Percentiles rank a stretch among this genome's conserved stretches.
These are phyloP conservation scores for Eurystomus gularis DNA, from an alignment of 2,113 vertebrate genomes.

Conservation along the genomic window DNA sequence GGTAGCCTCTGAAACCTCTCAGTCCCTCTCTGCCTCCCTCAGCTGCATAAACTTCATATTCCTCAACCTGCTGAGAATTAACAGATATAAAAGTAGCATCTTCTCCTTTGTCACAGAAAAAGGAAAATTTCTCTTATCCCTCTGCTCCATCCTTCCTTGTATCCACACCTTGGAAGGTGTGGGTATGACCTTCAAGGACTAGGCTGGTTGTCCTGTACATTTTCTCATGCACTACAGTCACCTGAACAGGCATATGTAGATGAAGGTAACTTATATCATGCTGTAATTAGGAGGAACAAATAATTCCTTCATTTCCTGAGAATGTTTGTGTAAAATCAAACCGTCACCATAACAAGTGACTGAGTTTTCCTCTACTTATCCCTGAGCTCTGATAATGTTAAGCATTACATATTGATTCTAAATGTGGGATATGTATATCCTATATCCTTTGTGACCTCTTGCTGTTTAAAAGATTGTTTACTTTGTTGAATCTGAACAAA, in stretches of 20 bases:
- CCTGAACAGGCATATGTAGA: background rate
- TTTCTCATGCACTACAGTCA: background rate
- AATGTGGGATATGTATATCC: background rate
- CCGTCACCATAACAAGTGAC: background rate
- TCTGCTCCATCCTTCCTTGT: background rate
- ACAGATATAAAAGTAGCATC: background rate
- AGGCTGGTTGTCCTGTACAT: background rate
- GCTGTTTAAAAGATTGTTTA: background rate
- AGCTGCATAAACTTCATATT: background rate
- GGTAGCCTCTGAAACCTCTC: background rate
- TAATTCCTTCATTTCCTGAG: background rate
- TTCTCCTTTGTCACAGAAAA: background rate
- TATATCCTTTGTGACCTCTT: background rate
- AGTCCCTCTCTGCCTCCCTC: background rate
- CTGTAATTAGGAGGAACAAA: background rate
- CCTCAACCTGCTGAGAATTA: background rate
- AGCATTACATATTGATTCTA: background rate
- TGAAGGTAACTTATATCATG: background rate
- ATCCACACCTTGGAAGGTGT: background rate
- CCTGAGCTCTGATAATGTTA: fast-evolving
- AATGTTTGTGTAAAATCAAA: background rate
- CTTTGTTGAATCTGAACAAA: background rate
- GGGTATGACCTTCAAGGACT: background rate
- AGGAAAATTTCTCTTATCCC: background rate
- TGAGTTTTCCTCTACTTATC: background rate